Base-by-base conservation (phyloP, 2,797 vertebrate genomes). In the Tenualosa ilisha region DNA sequence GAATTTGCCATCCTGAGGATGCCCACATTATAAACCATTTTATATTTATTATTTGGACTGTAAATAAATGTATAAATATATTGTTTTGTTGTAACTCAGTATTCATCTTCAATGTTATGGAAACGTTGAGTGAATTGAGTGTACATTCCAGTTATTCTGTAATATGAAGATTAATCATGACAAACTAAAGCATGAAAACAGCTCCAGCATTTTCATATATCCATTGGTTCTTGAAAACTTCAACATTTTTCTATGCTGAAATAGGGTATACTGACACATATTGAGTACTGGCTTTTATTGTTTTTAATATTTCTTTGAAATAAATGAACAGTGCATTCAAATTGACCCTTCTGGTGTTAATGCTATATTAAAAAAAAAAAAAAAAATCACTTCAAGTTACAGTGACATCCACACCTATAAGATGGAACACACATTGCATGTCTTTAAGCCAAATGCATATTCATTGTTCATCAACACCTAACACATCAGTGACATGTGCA, bases 1-100 rank as follows among this genome's bases (percentile, higher is more conserved):
- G 98, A 99, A 92, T 95, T 93, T 2, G 96, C 96, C 40, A 91
- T 96, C 43, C 91, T 94, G n/a, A 95, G 93, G 89, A 96, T 95
- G 92, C 94, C 94, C 13, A 87, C 95, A 82, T 95, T 56, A 22
- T 56, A 56, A 56, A 56, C 4, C 20, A 22, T 22, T 20, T 56
- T 56, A 5, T 56, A 22, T 56, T 20, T 20, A 22, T 22, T 56
- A 56, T 56, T 20, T 7, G 3, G 20, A 20, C 54, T 56, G 54
- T 56, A 56, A 56, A 56, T 56, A 56, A 56, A 56, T 72, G 22
- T 31, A 26, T 43, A 2, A 6, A 51, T 12, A 56, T 20, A 22
- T 20, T 0, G 20, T 20, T 22, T 54, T 49, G 53, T 54, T 56
- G 20, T 22, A 20, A 54, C 11, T 54, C 20, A 22, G 13, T 20